Conservation (phyloP, 1,140 invertebrate species). For the Orussus abietinus region DNA sequence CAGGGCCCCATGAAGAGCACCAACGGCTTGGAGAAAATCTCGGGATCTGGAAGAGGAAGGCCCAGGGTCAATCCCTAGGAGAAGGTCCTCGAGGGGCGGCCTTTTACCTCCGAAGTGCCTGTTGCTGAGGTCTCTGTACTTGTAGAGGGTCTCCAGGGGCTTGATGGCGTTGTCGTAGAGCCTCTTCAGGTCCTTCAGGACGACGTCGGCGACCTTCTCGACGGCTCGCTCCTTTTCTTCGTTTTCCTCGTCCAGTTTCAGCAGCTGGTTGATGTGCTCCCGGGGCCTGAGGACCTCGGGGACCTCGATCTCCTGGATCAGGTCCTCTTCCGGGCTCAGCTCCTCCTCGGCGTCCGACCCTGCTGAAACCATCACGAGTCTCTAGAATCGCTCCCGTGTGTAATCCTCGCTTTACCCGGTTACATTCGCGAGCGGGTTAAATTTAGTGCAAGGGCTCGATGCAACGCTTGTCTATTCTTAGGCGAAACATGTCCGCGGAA, state of each 20-base stretch:
- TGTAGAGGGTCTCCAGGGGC: conserved; percentile 84
- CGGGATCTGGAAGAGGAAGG: conserved; percentile 66
- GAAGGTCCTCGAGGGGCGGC: too few relatives aligned
- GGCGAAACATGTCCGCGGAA: too few relatives aligned
- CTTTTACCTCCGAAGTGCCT: conserved; percentile 79
- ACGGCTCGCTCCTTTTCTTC: conserved; percentile 67
- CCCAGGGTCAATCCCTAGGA: too few relatives aligned
- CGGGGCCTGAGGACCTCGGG: conserved; percentile 73
- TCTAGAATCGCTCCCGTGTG: background rate
- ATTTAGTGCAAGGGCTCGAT: too few relatives aligned
- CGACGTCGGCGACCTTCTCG: conserved; percentile 69
- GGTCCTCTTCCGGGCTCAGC: conserved; percentile 53
- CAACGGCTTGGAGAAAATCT: conserved; percentile 92
- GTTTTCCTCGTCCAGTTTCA: conserved; percentile 75
- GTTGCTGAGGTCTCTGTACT: conserved; percentile 88
- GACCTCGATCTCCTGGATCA: conserved; percentile 66
- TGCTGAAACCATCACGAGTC: background rate
- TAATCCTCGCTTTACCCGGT: conserved; percentile 55
- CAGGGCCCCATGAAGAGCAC: conserved; percentile 92
- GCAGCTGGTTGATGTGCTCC: conserved; percentile 75
- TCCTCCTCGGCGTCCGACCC: conserved; percentile 17
- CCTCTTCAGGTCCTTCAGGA: conserved; percentile 81
- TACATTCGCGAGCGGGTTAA: too few relatives aligned
- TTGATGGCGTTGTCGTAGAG: conserved; percentile 86
- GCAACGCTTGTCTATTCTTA: too few relatives aligned